phyloP scores from a whole-genome alignment of 2,888 invertebrate species.

The Caenorhabditis afra region DNA sequence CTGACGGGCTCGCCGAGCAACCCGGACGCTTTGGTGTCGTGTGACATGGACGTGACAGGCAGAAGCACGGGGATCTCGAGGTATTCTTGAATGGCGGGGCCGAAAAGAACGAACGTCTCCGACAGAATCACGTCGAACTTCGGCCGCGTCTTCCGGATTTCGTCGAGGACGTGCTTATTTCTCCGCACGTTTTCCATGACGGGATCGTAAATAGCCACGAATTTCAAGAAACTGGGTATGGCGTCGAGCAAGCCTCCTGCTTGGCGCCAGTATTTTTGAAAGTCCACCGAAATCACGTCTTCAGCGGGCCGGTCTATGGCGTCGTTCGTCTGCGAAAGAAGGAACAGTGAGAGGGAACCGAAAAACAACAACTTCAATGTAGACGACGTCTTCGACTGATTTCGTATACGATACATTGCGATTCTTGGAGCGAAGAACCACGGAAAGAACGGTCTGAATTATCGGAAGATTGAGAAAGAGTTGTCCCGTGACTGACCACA shows the following conservation, averaged over 20 bases:
- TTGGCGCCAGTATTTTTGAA: constrained; percentile 36
- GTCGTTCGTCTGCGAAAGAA: constrained; percentile 29
- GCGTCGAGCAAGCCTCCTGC: constrained; percentile 31
- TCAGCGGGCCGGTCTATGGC: neutral
- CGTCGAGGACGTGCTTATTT: constrained; percentile 29
- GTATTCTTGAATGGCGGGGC: constrained; percentile 28
- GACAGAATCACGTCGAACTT: constrained; percentile 44
- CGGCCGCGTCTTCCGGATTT: constrained; percentile 11
- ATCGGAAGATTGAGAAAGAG: neutral
- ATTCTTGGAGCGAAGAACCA: constrained; percentile 10
- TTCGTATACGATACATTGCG: constrained; percentile 31
- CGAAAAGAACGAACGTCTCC: constrained; percentile 25
- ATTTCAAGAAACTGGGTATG: constrained; percentile 23
- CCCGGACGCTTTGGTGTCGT: constrained; percentile 14
- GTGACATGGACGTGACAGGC: constrained; percentile 33
- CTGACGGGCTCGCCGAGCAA: constrained; percentile 38
- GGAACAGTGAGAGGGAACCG: no score
- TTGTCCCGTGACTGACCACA: constrained; percentile 47
- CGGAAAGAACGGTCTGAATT: constrained; percentile 44
- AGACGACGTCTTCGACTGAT: constrained; percentile 33
- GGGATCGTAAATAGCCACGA: constrained; percentile 4
- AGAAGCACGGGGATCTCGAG: constrained; percentile 31
- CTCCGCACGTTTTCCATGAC: constrained; percentile 9
- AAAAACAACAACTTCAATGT: constrained; percentile 23
- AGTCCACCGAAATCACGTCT: constrained; percentile 23